Evolutionary conservation across 2,113 vertebrate genomes (phyloP).

Genomic region (Aleadryas rufinucha): DNA sequence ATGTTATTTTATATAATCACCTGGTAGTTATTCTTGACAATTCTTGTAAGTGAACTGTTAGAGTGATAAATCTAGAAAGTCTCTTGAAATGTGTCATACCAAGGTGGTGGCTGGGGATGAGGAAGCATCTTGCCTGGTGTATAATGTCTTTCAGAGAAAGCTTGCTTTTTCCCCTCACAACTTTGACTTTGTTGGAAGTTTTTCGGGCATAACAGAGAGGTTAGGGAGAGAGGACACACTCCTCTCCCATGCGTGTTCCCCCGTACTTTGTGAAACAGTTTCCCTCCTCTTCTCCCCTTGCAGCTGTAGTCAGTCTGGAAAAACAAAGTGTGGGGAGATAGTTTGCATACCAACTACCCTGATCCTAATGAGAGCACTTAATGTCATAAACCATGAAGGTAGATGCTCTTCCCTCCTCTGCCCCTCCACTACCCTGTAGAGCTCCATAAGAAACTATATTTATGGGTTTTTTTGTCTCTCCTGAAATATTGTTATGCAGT

Average conservation of each 20-base stretch:
- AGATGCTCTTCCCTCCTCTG: neutral
- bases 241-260: neutral
- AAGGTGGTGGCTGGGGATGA: neutral
- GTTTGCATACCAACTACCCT: neutral
- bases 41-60: conserved; percentile 12
- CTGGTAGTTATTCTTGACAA: conserved; percentile 46
- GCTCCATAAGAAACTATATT: neutral
- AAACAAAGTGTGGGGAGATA: neutral
- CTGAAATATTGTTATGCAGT: neutral
- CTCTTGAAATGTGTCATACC: conserved; percentile 26
- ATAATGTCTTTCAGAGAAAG: neutral
- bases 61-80: conserved; percentile 23
- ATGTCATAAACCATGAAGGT: neutral
- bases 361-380: neutral
- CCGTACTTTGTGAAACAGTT: neutral
- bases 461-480: neutral
- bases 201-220: neutral
- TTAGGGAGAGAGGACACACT: neutral
- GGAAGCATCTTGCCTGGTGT: neutral
- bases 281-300: neutral
- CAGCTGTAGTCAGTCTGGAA: neutral
- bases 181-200: neutral
- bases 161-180: neutral
- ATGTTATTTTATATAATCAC: conserved; percentile 42
- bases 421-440: too few species aligned